A percentile compares a stretch with the other conserved stretches of the same genome.
Conservation (phyloP, 2,888 invertebrate genomes). For the Agonopterix arenella region DNA sequence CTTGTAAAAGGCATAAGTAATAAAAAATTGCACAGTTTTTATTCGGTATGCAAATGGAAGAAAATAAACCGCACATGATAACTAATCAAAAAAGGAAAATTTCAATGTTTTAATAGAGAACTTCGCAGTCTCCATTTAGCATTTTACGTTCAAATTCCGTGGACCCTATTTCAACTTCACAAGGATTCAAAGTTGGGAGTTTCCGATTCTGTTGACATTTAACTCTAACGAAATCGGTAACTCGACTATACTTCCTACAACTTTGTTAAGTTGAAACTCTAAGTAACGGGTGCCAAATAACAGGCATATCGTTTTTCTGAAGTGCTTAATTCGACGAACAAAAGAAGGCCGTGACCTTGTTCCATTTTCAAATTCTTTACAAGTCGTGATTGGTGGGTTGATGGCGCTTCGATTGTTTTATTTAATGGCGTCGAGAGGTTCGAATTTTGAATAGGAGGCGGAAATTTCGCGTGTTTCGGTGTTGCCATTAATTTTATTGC, state of each 20-base stretch:
- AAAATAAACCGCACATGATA: too few relatives aligned
- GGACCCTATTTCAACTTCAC: not conserved
- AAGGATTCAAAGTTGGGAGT: conserved; percentile 4
- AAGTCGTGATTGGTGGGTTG: conserved; percentile 17
- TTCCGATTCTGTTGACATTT: conserved; percentile 15
- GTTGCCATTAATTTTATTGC: conserved; percentile 6
- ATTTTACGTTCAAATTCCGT: not conserved
- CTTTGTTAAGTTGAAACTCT: not conserved
- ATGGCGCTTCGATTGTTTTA: conserved; percentile 19
- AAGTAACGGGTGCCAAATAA: conserved; percentile 12
- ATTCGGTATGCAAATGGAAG: too few relatives aligned
- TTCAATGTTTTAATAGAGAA: not conserved
- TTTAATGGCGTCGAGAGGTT: conserved; percentile 12
- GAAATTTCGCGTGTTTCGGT: conserved; percentile 1
- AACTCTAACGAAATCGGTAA: conserved; percentile 15
- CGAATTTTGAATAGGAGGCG: conserved; percentile 4
- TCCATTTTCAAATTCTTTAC: conserved; percentile 15
- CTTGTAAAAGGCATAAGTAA: too few relatives aligned
- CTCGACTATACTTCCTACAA: conserved; percentile 12
- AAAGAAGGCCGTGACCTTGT: conserved; percentile 22
- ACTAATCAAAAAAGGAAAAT: too few relatives aligned
- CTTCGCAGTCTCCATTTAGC: not conserved
- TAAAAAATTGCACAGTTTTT: too few relatives aligned
- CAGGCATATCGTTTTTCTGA: conserved; percentile 16
- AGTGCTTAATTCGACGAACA: conserved; percentile 11